A percentile compares a stretch with the other conserved stretches of the same genome.
Conservation (phyloP, 2,113 vertebrate species). For the Corvus hawaiiensis region DNA sequence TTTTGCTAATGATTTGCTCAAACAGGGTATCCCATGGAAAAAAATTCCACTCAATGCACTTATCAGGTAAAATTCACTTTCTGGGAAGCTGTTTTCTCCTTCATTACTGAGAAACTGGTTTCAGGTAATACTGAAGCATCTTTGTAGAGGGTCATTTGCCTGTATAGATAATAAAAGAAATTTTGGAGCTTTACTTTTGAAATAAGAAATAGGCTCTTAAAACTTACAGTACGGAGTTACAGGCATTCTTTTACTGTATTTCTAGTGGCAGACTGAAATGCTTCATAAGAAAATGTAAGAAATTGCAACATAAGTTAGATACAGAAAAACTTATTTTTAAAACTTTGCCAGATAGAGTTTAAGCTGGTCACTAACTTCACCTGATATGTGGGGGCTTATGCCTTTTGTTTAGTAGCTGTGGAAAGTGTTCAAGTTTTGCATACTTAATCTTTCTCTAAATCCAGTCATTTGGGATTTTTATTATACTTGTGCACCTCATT, state of each 20-base stretch:
- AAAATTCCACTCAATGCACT: constrained; percentile 91
- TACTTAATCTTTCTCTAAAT: neutral
- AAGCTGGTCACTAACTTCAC: neutral
- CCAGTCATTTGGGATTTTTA: neutral
- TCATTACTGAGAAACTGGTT: neutral
- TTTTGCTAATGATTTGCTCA: constrained; percentile 93
- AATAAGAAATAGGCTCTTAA: neutral
- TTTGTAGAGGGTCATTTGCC: neutral
- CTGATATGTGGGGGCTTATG: neutral
- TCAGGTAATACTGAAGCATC: neutral
- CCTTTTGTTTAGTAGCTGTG: neutral
- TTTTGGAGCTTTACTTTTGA: neutral
- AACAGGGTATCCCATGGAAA: constrained; percentile 94
- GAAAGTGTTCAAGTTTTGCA: neutral
- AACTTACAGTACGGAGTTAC: neutral
- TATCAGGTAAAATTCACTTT: constrained; percentile 81
- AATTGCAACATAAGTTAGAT: neutral
- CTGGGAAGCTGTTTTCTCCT: neutral
- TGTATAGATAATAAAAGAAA: neutral
- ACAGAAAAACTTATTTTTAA: neutral
- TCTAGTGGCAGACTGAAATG: neutral
- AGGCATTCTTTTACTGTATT: neutral
- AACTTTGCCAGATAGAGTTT: neutral
- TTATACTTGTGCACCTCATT: neutral
- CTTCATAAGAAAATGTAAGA: neutral